phyloP scores from a whole-genome alignment of 2,797 vertebrate species.

The Menidia menidia region DNA sequence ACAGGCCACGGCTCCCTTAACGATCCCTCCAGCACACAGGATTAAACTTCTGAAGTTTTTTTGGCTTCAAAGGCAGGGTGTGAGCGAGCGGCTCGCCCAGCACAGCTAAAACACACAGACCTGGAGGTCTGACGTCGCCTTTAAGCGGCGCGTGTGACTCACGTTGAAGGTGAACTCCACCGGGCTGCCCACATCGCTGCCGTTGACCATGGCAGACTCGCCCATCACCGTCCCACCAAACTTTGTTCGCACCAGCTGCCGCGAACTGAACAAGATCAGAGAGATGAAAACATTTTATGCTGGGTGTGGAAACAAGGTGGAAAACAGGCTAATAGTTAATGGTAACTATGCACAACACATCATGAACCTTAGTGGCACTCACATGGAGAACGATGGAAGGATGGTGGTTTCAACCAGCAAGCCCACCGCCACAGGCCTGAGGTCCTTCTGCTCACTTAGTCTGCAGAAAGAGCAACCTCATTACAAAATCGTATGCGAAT shows the following conservation, averaged over 20 bases:
- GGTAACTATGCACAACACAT: conserved; percentile 5
- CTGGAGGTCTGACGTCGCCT: conserved; percentile 40
- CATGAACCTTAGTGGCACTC: conserved; percentile 57
- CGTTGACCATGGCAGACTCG: conserved; percentile 90
- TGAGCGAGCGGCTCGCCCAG: conserved; percentile 40
- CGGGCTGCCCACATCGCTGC: conserved; percentile 90
- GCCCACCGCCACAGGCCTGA: conserved; percentile 77
- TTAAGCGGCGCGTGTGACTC: conserved; percentile 71
- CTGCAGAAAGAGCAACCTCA: conserved; percentile 66
- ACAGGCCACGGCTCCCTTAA: conserved; percentile 63
- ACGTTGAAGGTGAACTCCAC: conserved; percentile 89
- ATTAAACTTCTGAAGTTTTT: conserved; percentile 54
- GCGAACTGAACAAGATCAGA: conserved; percentile 67
- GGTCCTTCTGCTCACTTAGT: conserved; percentile 88
- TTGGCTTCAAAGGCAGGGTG: conserved; percentile 61
- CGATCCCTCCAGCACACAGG: conserved; percentile 41
- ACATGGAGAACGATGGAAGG: conserved; percentile 85
- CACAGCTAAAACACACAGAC: conserved; percentile 41
- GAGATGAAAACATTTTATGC: conserved; percentile 7
- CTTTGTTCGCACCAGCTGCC: conserved; percentile 69
- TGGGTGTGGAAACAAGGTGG: neutral
- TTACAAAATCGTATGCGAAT: conserved; percentile 4
- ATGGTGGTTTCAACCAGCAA: conserved; percentile 89
- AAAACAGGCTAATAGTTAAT: conserved; percentile 6
- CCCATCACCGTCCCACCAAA: conserved; percentile 92